Evolutionary conservation across 2,797 vertebrate genomes (phyloP), one percentile per base, ranked within the genome.

Genomic region (Coendou prehensilis): DNA sequence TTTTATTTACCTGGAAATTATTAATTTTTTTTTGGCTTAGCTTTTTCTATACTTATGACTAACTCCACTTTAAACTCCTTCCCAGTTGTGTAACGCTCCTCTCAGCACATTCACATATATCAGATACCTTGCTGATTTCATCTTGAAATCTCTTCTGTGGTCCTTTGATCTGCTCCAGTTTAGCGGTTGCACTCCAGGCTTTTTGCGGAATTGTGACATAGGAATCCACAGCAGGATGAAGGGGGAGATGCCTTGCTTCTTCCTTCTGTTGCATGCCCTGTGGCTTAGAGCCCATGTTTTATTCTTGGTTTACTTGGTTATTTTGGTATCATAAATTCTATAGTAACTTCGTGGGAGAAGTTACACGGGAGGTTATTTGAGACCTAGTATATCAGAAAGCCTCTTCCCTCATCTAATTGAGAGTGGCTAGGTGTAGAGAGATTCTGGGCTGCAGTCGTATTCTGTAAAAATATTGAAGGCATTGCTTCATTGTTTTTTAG

Each of bases 351-450:
- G 28, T 67, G 18, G 45, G 41, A 90, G 20, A 87, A 47, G 57
- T 41, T 81, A 89, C 52, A 33, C 10, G 22, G 52, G 47, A 80
- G 33, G 41, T 18, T 69, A 56, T 79, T 67, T 95, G 93, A 88
- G 64, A 63, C 79, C 79, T 86, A 83, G 28, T 89, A 33, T 71
- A 11, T 87, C 63, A 69, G 80, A 56, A 90, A 79, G 26, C 30
- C 2, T 69, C 87, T 95, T 91, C 78, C 50, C 26, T 92, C 54
- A 93, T 95, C 69, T 89, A 80, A 76, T 69, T 88, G 78, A 96
- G 61, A 73, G 50, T 90, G 30, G 22, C 41, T 89, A 30, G 37
- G 11, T 91, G 2, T 56, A 89, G 63, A 75, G 71, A 75, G 91
- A 87, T 87, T 89, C 26, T 84, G 87, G 54, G 37, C 69, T 95